Percentiles rank a stretch among this genome's conserved stretches.
Evolutionary conservation across 2,888 invertebrate genomes (phyloP).

Genomic region (Epistrophe eligans): DNA sequence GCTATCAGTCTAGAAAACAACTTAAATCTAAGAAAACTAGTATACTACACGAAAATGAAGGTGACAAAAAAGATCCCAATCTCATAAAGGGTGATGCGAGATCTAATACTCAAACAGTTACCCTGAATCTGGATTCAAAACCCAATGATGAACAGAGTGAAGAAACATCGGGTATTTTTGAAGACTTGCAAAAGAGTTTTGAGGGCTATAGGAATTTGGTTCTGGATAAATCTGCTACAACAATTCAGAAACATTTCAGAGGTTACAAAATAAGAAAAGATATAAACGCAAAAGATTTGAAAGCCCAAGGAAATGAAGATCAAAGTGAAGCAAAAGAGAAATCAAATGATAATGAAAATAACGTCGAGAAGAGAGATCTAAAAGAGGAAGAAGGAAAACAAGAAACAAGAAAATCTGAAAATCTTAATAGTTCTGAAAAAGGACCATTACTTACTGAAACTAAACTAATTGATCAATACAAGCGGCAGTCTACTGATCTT

Average conservation of each 20-base stretch:
- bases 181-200: background rate
- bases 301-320: background rate
- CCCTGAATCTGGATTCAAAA: background rate
- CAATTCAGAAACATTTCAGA: conserved; percentile 21
- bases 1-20: conserved; percentile 59
- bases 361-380: no score
- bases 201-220: background rate
- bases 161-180: background rate
- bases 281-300: background rate
- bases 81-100: background rate
- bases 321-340: no score
- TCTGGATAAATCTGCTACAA: conserved; percentile 15
- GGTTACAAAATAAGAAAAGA: background rate
- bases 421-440: no score
- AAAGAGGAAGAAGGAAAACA: background rate
- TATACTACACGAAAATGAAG: background rate
- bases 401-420: no score
- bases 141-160: background rate
- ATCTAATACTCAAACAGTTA: background rate
- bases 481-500: background rate
- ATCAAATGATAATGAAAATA: no score
- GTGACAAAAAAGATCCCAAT: background rate
- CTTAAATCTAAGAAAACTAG: conserved; percentile 6
- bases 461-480: no score
- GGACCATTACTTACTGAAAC: no score